Evolutionary conservation across 92 coral and sea anemone genomes (phyloP).

Genomic region (Hydrozoanthus gracilis): DNA sequence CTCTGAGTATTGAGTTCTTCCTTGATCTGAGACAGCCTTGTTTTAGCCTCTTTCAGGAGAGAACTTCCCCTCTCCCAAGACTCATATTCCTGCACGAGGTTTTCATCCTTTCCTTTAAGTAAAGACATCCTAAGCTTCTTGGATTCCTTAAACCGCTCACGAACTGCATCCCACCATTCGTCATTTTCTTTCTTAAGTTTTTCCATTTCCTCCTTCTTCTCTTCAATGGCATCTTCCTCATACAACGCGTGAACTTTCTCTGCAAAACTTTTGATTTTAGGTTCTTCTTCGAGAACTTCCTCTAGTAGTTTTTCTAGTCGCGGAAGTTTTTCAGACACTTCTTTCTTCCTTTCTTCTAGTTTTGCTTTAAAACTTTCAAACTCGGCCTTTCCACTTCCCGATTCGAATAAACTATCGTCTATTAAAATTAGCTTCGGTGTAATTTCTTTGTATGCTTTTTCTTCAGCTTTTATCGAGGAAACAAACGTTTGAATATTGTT

Average conservation of each 20-base stretch:
- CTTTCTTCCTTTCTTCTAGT: slow-evolving; percentile 69
- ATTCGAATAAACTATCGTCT: neutral
- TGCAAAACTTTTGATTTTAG: slow-evolving; percentile 30
- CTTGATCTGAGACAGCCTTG: slow-evolving; percentile 44
- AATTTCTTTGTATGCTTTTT: slow-evolving; percentile 18
- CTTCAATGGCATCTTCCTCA: slow-evolving; percentile 38
- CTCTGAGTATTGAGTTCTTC: slow-evolving; percentile 34
- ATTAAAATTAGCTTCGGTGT: neutral
- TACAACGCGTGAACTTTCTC: slow-evolving; percentile 38
- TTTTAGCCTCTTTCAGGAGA: slow-evolving; percentile 62
- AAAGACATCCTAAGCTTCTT: slow-evolving; percentile 76
- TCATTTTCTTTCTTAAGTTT: slow-evolving; percentile 69
- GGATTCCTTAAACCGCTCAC: slow-evolving; percentile 70
- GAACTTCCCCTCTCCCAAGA: slow-evolving; percentile 83
- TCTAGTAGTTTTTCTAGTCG: slow-evolving; percentile 61
- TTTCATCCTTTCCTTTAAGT: slow-evolving; percentile 70
- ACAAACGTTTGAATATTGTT: slow-evolving; percentile 24
- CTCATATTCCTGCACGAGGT: slow-evolving; percentile 67
- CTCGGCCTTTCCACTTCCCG: slow-evolving; percentile 30
- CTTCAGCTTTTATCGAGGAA: slow-evolving; percentile 27
- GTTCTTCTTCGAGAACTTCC: slow-evolving; percentile 59
- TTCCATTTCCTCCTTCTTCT: slow-evolving; percentile 36
- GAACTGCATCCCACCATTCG: slow-evolving; percentile 65
- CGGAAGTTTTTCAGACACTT: slow-evolving; percentile 59
- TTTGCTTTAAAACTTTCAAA: slow-evolving; percentile 58